Conservation (phyloP, 2,888 invertebrate species). For the Drosophila falleni region DNA sequence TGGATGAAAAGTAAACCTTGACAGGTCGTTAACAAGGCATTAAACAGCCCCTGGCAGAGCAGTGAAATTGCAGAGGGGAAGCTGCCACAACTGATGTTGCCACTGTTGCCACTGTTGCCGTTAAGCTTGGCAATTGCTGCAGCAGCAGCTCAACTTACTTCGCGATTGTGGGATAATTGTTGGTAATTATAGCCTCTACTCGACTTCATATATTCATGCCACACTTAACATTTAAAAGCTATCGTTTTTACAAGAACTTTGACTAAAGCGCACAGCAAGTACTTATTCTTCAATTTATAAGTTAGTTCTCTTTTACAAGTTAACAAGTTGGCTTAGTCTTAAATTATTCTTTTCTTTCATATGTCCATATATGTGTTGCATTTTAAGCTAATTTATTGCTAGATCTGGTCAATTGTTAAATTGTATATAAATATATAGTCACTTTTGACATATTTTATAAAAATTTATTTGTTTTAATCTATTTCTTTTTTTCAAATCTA, state of each 20-base stretch:
- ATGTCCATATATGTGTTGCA: too few species aligned
- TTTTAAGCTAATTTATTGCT: background rate
- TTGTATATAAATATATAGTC: too few species aligned
- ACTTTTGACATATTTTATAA: too few species aligned
- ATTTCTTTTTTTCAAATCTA: too few species aligned
- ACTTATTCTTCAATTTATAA: background rate
- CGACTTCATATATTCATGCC: background rate
- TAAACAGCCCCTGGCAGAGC: slow-evolving; percentile 33
- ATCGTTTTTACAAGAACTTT: background rate
- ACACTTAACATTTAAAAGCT: background rate
- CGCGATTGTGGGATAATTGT: slow-evolving; percentile 35
- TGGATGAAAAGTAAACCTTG: slow-evolving; percentile 35
- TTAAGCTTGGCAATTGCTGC: slow-evolving; percentile 16
- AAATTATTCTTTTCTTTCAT: too few species aligned
- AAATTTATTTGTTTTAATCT: too few species aligned
- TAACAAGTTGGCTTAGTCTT: too few species aligned
- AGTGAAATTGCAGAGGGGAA: slow-evolving; percentile 8
- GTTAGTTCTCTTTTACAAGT: background rate
- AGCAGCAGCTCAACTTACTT: slow-evolving; percentile 3
- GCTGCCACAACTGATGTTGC: background rate
- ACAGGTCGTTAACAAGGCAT: slow-evolving; percentile 49
- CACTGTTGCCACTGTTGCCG: background rate
- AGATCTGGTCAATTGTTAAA: too few species aligned
- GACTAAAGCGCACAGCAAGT: background rate
- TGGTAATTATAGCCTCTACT: slow-evolving; percentile 19